phyloP scores from a whole-genome alignment of 2,888 invertebrate species.

The Diarsia dahlii region DNA sequence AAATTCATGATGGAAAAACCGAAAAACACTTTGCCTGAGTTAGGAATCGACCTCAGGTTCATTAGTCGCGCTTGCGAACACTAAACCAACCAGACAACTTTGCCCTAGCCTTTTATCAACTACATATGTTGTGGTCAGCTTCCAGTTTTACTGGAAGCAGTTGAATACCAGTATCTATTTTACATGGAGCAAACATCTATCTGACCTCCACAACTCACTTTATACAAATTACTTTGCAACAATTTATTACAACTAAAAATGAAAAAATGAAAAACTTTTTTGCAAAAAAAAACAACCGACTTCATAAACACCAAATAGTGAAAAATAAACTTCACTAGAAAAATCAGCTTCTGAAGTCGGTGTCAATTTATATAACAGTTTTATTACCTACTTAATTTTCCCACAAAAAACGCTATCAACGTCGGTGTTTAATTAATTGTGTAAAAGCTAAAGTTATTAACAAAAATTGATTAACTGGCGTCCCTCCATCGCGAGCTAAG shows the following conservation, averaged over 20 bases:
- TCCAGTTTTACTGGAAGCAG: background rate
- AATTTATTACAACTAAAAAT: no score
- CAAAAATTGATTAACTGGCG: slow-evolving; percentile 80
- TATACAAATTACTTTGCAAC: no score
- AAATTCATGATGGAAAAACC: background rate
- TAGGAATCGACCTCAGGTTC: background rate
- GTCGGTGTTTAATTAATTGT: slow-evolving; percentile 42
- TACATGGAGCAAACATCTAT: no score
- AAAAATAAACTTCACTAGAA: no score
- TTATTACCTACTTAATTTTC: background rate
- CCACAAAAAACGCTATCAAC: background rate
- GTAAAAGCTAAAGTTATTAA: slow-evolving; percentile 72
- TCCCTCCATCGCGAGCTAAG: slow-evolving; percentile 74
- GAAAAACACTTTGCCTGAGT: background rate
- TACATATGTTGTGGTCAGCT: background rate
- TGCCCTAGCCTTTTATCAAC: background rate
- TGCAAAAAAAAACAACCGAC: no score
- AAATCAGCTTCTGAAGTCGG: no score
- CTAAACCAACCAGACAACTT: no score
- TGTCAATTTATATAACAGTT: background rate
- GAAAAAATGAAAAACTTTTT: no score
- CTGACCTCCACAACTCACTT: no score
- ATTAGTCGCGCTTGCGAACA: no score
- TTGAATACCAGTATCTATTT: background rate
- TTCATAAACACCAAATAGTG: no score